A percentile compares a stretch with the other conserved stretches of the same genome.
Conservation (phyloP, 2,113 vertebrate genomes). For the Alces alces region DNA sequence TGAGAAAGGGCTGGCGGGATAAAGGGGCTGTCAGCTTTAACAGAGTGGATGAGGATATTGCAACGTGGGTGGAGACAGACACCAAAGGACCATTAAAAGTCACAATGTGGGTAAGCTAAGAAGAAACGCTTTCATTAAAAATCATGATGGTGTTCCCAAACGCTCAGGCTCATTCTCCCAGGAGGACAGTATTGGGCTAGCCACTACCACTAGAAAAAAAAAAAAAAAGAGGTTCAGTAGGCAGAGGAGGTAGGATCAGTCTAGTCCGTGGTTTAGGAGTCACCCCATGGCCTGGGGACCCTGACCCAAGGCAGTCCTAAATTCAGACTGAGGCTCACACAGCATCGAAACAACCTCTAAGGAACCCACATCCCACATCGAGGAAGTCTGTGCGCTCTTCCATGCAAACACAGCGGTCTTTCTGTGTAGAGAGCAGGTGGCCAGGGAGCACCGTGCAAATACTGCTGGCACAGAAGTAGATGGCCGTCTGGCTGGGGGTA, state of each 20-base stretch:
- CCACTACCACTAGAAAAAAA: background rate
- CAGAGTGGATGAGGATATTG: background rate
- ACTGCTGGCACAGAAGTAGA: constrained; percentile 34
- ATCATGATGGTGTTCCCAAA: background rate
- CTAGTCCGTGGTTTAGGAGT: background rate
- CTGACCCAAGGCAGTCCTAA: background rate
- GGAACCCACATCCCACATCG: background rate
- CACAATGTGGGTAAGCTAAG: background rate
- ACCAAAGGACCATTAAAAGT: background rate
- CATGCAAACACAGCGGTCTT: background rate
- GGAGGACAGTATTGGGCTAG: background rate
- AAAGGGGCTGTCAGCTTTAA: background rate
- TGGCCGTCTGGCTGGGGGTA: background rate
- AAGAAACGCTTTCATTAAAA: background rate
- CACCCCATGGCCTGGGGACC: background rate
- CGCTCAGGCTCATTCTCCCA: background rate
- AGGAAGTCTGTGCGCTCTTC: background rate
- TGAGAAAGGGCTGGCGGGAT: background rate
- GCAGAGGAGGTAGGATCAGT: background rate
- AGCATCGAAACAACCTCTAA: background rate
- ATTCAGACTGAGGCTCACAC: background rate
- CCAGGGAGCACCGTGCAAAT: background rate
- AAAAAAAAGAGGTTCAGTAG: background rate
- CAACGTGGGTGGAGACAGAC: background rate
- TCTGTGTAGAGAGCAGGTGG: background rate